Conservation (phyloP, 2,888 invertebrate genomes). For the Lasioglossum leucozonium region DNA sequence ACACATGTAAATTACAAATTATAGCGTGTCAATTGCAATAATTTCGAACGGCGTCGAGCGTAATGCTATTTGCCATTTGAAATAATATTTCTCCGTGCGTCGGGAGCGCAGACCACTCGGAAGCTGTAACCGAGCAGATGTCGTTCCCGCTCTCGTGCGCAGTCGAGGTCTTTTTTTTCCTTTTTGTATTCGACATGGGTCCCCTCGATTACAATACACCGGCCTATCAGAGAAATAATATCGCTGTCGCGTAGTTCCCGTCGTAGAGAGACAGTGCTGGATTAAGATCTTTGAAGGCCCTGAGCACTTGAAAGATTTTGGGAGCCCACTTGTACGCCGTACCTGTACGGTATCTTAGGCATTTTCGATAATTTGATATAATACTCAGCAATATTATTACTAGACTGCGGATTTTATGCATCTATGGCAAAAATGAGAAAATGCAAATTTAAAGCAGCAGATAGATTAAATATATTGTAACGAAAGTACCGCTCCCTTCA, state of each 20-base stretch:
- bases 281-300: no score
- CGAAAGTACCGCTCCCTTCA: no score
- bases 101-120: conserved; percentile 26
- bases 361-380: no score
- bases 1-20: background rate
- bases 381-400: no score
- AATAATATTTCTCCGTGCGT: background rate
- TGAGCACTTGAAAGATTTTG: no score
- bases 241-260: conserved; percentile 23
- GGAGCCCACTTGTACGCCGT: no score
- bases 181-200: background rate
- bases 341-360: no score
- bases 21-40: background rate
- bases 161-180: conserved; percentile 21
- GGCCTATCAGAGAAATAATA: conserved; percentile 41
- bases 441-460: no score
- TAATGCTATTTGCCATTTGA: background rate
- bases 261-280: background rate
- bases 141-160: conserved; percentile 42
- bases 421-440: no score
- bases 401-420: no score
- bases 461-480: no score
- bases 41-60: background rate
- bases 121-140: conserved; percentile 43
- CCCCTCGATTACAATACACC: conserved; percentile 27